Conservation (phyloP, 92 coral and sea anemone species). For the Virgularia gustaviana region DNA sequence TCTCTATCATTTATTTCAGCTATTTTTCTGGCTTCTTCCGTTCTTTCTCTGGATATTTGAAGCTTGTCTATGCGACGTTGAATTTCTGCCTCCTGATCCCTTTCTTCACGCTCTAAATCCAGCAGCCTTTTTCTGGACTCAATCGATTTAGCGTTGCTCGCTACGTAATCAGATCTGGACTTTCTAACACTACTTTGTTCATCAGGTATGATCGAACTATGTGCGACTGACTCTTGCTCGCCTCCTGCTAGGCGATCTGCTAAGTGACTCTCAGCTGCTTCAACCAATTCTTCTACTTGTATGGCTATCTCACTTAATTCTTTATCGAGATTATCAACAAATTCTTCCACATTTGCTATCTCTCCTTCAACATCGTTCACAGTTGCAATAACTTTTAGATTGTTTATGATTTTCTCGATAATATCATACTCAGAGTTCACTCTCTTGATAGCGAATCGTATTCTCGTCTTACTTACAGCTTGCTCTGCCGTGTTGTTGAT, state of each 20-base stretch:
- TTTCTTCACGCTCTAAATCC: constrained; percentile 27
- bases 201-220: not conserved
- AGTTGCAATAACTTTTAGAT: constrained; percentile 34
- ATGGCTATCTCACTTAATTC: constrained; percentile 26
- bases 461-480: constrained; percentile 35
- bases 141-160: not conserved
- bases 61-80: constrained; percentile 21
- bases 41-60: constrained; percentile 39
- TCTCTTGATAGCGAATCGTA: constrained; percentile 26
- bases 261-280: not conserved
- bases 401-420: constrained; percentile 32
- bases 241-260: constrained; percentile 11
- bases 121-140: constrained; percentile 25
- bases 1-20: constrained; percentile 14
- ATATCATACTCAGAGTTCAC: constrained; percentile 27
- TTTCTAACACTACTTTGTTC: not conserved
- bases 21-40: constrained; percentile 43
- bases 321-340: constrained; percentile 43
- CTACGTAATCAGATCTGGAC: not conserved
- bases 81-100: constrained; percentile 24
- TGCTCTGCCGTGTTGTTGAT: constrained; percentile 9
- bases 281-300: not conserved
- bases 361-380: constrained; percentile 28
- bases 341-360: constrained; percentile 22
- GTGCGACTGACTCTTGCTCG: constrained; percentile 24